These are phyloP conservation scores for Dromaius novaehollandiae DNA, from an alignment of 2,113 vertebrate species.

Conservation along the genomic window DNA sequence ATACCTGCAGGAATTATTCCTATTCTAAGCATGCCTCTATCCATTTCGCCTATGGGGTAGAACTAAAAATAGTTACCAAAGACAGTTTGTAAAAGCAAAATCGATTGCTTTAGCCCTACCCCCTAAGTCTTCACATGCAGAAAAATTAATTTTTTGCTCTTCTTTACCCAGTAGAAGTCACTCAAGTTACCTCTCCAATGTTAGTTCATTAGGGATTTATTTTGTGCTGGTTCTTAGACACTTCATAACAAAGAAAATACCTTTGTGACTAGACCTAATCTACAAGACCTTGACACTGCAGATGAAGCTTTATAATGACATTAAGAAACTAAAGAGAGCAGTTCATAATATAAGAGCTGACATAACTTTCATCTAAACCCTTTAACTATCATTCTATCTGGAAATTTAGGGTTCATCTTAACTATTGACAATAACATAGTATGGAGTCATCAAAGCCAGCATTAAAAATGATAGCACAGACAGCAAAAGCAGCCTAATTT, in stretches of 20 bases:
- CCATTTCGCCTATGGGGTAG: background rate
- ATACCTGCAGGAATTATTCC: background rate
- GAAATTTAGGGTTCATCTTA: background rate
- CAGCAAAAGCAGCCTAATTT: background rate
- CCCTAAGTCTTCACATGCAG: background rate
- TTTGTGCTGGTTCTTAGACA: background rate
- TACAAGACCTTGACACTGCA: background rate
- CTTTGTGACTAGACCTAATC: background rate
- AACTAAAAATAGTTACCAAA: conserved; percentile 31
- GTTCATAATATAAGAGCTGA: background rate
- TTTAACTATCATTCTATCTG: background rate
- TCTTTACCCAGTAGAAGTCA: background rate
- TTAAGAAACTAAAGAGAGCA: background rate
- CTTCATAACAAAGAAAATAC: background rate
- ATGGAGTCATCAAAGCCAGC: background rate
- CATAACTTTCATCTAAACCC: background rate
- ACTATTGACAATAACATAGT: background rate
- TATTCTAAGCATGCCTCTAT: background rate
- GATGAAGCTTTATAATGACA: background rate
- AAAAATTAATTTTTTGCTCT: background rate
- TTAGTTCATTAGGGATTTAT: background rate
- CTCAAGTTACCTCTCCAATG: background rate
- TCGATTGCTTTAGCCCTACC: background rate
- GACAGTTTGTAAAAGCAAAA: background rate
- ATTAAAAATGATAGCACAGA: background rate